These are phyloP conservation scores for Seira musarum DNA, from an alignment of 2,888 invertebrate species.

Conservation along the genomic window DNA sequence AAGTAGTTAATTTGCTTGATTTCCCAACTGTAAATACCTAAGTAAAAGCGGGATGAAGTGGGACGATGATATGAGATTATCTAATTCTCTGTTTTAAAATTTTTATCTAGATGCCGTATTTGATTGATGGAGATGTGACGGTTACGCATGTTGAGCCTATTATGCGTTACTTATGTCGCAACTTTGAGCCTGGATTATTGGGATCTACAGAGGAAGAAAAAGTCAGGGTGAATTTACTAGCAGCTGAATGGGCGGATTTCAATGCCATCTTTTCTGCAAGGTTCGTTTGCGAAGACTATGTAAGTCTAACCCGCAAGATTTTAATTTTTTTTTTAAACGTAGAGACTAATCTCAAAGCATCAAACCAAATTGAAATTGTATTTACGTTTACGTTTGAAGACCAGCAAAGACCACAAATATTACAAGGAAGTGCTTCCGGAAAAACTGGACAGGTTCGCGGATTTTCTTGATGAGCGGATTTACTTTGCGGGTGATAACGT, in stretches of 20 bases:
- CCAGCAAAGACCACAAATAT: conserved; percentile 71
- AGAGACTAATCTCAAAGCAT: no score
- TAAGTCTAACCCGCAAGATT: conserved; percentile 70
- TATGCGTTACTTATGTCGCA: conserved; percentile 73
- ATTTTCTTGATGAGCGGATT: conserved; percentile 71
- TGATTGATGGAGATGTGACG: conserved; percentile 73
- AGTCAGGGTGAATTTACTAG: conserved; percentile 71
- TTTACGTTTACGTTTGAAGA: conserved; percentile 68
- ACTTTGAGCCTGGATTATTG: conserved; percentile 73
- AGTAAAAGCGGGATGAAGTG: no score
- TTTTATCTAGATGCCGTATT: conserved; percentile 72
- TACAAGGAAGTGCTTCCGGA: conserved; percentile 70
- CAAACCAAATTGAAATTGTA: neutral
- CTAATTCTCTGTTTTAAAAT: no score
- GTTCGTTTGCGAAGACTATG: conserved; percentile 72
- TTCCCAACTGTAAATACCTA: conserved; percentile 72
- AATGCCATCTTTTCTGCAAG: conserved; percentile 71
- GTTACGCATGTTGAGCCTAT: conserved; percentile 73
- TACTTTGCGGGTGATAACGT: conserved; percentile 73
- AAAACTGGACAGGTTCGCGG: conserved; percentile 71
- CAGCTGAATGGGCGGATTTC: conserved; percentile 72
- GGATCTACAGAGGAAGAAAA: conserved; percentile 72
- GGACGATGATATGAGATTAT: no score
- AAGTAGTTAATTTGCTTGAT: conserved; percentile 71
- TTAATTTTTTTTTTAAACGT: neutral